Conservation (phyloP, 2,888 invertebrate genomes). For the Leptothorax acervorum region DNA sequence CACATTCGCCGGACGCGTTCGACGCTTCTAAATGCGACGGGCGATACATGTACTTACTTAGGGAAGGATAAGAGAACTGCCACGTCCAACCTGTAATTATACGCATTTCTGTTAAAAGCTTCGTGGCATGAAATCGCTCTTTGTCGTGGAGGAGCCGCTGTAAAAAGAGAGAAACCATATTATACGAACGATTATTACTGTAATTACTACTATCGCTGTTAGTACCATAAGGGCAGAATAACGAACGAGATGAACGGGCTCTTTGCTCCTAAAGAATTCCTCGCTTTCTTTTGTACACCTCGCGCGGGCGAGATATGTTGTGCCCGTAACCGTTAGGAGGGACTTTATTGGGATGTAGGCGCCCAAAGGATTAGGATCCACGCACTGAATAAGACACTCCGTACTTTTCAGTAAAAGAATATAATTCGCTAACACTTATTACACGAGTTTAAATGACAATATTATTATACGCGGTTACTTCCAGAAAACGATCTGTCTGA, state of each 20-base stretch:
- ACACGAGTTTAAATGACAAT: no score
- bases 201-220: slow-evolving; percentile 59
- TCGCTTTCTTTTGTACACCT: slow-evolving; percentile 40
- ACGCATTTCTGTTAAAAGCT: slow-evolving; percentile 68
- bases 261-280: slow-evolving; percentile 52
- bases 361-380: no score
- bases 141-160: slow-evolving; percentile 27
- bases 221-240: slow-evolving; percentile 46
- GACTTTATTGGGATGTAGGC: no score
- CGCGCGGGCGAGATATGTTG: background rate
- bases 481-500: no score
- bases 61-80: slow-evolving; percentile 37
- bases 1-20: slow-evolving; percentile 65
- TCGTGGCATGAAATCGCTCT: slow-evolving; percentile 43
- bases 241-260: slow-evolving; percentile 49
- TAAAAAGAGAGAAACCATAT: slow-evolving; percentile 6
- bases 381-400: no score
- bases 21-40: slow-evolving; percentile 41
- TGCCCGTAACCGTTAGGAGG: no score
- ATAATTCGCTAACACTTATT: no score
- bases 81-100: slow-evolving; percentile 64
- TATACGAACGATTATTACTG: slow-evolving; percentile 60
- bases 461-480: no score
- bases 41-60: slow-evolving; percentile 58
- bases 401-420: no score